Evolutionary conservation across 2,888 invertebrate species (phyloP), one percentile per base, ranked within the genome.

Genomic region (Hypsopygia costalis): DNA sequence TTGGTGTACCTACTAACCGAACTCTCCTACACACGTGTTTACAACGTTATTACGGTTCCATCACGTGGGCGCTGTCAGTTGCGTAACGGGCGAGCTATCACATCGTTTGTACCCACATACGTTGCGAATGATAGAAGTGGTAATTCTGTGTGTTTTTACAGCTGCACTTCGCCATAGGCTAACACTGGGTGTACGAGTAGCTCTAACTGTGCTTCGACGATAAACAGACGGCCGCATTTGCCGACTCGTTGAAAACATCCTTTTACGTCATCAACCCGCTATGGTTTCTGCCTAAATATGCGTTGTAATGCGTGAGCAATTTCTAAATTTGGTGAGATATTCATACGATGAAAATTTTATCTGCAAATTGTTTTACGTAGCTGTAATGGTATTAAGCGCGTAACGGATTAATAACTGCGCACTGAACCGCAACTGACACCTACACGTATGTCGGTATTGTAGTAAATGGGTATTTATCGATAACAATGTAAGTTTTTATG

Each of bases 221-320:
- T 85, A 87, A 87, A 83, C 87, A 88, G 87, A 82, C 83, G 74
- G 75, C 75, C 69, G 66, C 71, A 62, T 73, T 76, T 80, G 72
- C 85, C 73, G 78, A 71, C 72, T 69, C 70, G 85, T 78, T 82
- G 85, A 86, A 87, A 86, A 87, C 87, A 87, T 87, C 87, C 87
- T 88, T 87, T 87, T 87, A 86, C 87, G 86, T 87, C 86, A 88
- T 82, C 85, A 55, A 58, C 71, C 67, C 69, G 73, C 70, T 77
- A 79, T 78, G 79, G 80, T 64, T 77, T 64, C 65, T 58, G 59
- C 72, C 63, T 64, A 64, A 63, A 68, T 62, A 61, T 65, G 55
- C 58, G 62, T 51, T 53, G 49, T 55, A 56, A 44, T 52, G 55
- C 53, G 47, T 41, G 44, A 49, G 54, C 54, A 49, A 48, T 61